These are phyloP conservation scores for Agelastica alni DNA, from an alignment of 2,888 invertebrate genomes.

Conservation along the genomic window DNA sequence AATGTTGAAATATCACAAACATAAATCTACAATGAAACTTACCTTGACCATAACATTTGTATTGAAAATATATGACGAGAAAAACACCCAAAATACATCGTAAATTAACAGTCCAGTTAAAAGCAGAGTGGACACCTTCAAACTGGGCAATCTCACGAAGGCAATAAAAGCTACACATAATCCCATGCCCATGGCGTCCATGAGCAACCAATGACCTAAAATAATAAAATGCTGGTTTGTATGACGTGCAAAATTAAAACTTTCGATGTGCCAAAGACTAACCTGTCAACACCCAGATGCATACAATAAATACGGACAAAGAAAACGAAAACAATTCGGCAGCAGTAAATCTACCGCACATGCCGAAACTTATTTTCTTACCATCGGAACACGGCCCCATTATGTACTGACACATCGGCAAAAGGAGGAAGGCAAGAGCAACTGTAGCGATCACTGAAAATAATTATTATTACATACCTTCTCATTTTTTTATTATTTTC, in stretches of 20 bases:
- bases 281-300: constrained; percentile 95
- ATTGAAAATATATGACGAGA: constrained; percentile 97
- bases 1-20: too few species aligned
- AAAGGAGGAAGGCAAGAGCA: constrained; percentile 91
- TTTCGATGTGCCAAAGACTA: constrained; percentile 14
- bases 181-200: constrained; percentile 99
- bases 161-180: constrained; percentile 97
- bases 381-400: constrained; percentile 83
- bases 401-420: constrained; percentile 97
- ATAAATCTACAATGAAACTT: too few species aligned
- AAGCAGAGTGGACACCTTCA: constrained; percentile 93
- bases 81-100: constrained; percentile 99
- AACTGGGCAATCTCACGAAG: constrained; percentile 91
- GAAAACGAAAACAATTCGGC: constrained; percentile 93
- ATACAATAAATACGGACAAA: constrained; percentile 89
- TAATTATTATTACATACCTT: constrained; percentile 4
- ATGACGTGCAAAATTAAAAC: neutral
- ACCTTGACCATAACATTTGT: constrained; percentile 97
- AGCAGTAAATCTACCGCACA: constrained; percentile 92
- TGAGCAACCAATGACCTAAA: constrained; percentile 89
- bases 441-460: constrained; percentile 89
- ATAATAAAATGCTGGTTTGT: constrained; percentile 8
- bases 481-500: too few species aligned
- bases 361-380: constrained; percentile 84
- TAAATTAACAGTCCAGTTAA: constrained; percentile 92